phyloP scores from a whole-genome alignment of 2,113 vertebrate species.

The Seriola aureovittata region DNA sequence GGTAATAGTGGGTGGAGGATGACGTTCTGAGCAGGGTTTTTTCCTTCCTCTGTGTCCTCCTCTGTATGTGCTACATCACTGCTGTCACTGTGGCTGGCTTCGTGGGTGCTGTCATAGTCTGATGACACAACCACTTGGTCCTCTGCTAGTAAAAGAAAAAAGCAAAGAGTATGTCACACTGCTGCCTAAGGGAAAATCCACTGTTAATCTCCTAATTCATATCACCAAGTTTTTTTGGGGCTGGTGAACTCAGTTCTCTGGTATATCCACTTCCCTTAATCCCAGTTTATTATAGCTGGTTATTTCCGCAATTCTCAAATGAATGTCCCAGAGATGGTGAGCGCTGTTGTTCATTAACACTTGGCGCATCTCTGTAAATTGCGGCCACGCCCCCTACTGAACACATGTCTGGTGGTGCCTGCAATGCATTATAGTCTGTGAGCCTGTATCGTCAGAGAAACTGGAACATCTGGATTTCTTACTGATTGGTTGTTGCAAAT shows the following conservation, averaged over 20 bases:
- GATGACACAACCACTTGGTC: constrained; percentile 91
- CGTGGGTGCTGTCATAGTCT: constrained; percentile 90
- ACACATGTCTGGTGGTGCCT: not conserved
- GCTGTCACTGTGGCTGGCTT: constrained; percentile 97
- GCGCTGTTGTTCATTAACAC: not conserved
- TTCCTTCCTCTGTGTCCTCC: constrained; percentile 86
- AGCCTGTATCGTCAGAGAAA: constrained; percentile 4
- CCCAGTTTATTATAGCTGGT: not conserved
- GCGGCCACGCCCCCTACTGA: not conserved
- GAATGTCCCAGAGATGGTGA: constrained; percentile 17
- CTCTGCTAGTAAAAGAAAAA: constrained; percentile 80
- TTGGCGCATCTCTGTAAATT: not conserved
- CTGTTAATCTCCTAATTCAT: constrained; percentile 32
- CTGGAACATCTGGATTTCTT: not conserved
- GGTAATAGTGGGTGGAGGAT: constrained; percentile 80
- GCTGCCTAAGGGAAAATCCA: not conserved
- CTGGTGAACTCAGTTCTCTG: constrained; percentile 11
- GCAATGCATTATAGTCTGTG: not conserved
- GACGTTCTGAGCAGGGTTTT: constrained; percentile 83
- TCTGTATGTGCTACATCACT: constrained; percentile 93
- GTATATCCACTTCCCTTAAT: constrained; percentile 5
- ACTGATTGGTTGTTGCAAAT: no score
- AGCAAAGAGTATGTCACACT: constrained; percentile 40
- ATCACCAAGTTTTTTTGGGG: constrained; percentile 8
- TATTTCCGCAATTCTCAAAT: constrained; percentile 1